Conservation (phyloP, 2,113 vertebrate genomes). For the Piaya cayana region DNA sequence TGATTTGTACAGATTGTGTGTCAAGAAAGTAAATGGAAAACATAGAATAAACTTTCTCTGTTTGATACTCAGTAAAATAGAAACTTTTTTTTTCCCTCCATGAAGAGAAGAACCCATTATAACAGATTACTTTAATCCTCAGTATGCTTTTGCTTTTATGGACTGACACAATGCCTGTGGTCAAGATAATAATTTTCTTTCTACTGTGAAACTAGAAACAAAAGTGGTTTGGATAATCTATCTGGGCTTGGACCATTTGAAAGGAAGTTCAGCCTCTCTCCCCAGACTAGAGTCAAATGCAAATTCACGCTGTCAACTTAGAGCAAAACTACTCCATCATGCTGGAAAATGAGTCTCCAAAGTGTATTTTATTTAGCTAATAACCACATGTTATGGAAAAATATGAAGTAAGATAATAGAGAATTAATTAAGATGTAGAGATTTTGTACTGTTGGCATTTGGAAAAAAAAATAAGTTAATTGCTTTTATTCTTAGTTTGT, state of each 20-base stretch:
- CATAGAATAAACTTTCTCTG: background rate
- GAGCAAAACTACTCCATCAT: background rate
- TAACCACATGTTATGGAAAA: background rate
- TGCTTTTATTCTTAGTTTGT: constrained; percentile 19
- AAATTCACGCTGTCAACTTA: background rate
- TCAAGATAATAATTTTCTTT: background rate
- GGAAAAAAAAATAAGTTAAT: constrained; percentile 37
- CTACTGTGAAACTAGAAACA: background rate
- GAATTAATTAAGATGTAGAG: constrained; percentile 34
- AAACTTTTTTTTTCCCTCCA: background rate
- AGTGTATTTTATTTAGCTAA: constrained; percentile 1
- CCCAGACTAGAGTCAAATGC: background rate
- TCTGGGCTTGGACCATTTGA: background rate
- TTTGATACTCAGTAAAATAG: background rate
- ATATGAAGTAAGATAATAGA: background rate
- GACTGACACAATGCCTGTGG: background rate
- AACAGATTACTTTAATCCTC: background rate
- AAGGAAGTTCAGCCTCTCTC: background rate
- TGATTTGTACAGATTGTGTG: background rate
- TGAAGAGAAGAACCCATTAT: background rate
- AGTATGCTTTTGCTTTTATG: background rate
- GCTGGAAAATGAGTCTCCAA: background rate
- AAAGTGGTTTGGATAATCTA: background rate
- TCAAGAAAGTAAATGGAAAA: constrained; percentile 3
- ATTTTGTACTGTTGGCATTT: constrained; percentile 13